Base-by-base conservation (phyloP, 2,888 invertebrate species). In the Octodonta nipae region DNA sequence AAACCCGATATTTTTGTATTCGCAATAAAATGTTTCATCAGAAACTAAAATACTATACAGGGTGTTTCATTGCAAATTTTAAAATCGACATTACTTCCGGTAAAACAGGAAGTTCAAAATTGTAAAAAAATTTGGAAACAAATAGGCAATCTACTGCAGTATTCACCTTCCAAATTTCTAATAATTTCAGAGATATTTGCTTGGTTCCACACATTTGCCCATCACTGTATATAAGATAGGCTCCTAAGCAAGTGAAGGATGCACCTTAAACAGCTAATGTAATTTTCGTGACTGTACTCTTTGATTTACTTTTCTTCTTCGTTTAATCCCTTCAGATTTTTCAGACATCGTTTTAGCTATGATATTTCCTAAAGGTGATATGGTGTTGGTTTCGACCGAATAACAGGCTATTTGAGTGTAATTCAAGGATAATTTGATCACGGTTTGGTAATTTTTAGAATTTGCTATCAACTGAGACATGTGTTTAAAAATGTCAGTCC, bases 171-270 rank as follows among this genome's bases (percentile, higher is more conserved):
- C n/a, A n/a, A n/a, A n/a, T n/a, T n/a, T n/a, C n/a, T n/a, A n/a
- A n/a, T n/a, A n/a, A n/a, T n/a, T n/a, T n/a, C n/a, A n/a, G n/a
- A n/a, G n/a, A n/a, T n/a, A n/a, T n/a, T n/a, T n/a, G n/a, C n/a
- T n/a, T n/a, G n/a, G n/a, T n/a, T n/a, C n/a, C n/a, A n/a, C n/a
- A n/a, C n/a, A n/a, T n/a, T n/a, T n/a, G n/a, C n/a, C n/a, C n/a
- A n/a, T n/a, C n/a, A 66, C 75, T 71, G 47, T 77, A 71, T 28
- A 80, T 63, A 20, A 75, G 55, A 60, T 74, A 73, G 0, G 72
- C 60, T 3, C 71, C 69, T 49, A 74, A 63, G 13, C 71, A 61
- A 0, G 70, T 60, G 35, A 75, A 64, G 0, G 75, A 70, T 2
- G 73, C 65, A 11, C 80, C 80, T 42, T 77, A 77, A 29, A 54